phyloP scores from a whole-genome alignment of 2,888 invertebrate genomes.

The Aphidoletes aphidimyza region DNA sequence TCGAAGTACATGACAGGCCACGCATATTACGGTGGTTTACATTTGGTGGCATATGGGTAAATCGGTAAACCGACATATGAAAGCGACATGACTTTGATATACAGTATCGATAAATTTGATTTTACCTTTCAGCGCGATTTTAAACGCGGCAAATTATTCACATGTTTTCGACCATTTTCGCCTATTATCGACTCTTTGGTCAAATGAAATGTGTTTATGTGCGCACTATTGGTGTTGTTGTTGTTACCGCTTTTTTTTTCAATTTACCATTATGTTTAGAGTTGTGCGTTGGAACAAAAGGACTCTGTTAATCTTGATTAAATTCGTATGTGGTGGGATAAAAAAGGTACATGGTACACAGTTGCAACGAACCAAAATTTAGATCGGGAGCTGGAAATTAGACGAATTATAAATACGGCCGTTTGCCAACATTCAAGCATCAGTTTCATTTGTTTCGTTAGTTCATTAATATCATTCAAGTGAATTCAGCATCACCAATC shows the following conservation, averaged over 20 bases:
- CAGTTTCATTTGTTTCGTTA: conserved; percentile 7
- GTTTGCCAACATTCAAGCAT: background rate
- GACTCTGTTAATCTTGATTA: background rate
- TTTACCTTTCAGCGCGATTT: background rate
- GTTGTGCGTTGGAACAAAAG: conserved; percentile 34
- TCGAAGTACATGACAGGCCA: background rate
- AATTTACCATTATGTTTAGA: background rate
- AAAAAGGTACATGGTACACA: background rate
- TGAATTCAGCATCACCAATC: no score
- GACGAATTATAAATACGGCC: background rate
- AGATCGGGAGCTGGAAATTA: background rate
- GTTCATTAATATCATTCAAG: background rate
- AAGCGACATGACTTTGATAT: conserved; percentile 31
- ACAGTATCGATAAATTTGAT: background rate
- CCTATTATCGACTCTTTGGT: background rate
- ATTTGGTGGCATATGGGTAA: background rate
- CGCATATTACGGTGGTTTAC: background rate
- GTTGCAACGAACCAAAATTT: background rate
- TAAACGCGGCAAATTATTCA: background rate
- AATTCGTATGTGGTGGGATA: background rate
- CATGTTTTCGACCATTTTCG: background rate
- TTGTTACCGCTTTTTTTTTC: no score
- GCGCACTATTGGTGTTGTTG: no score
- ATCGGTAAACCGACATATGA: conserved; percentile 13
- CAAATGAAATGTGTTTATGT: no score